A percentile compares a stretch with the other conserved stretches of the same genome.
Evolutionary conservation across 2,113 vertebrate species (phyloP).

Genomic region (Colistium nudipinnis): DNA sequence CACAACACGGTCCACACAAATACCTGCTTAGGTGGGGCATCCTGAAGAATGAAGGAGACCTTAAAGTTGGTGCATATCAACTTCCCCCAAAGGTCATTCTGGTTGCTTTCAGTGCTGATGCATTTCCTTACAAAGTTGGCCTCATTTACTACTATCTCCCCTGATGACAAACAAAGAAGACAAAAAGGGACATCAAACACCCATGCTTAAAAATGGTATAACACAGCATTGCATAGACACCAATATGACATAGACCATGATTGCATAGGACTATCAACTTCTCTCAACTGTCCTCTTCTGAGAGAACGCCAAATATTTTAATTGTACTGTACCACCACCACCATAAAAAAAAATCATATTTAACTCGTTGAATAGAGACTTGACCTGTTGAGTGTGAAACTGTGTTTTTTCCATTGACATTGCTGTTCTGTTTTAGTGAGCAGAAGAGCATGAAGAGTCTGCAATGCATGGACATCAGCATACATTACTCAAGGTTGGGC

Average conservation of each 20-base stretch:
- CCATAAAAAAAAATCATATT: slow-evolving; percentile 30
- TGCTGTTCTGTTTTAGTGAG: neutral
- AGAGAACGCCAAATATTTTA: too few relatives aligned
- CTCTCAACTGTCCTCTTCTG: too few relatives aligned
- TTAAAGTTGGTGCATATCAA: slow-evolving; percentile 99
- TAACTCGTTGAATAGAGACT: neutral
- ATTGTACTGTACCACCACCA: too few relatives aligned
- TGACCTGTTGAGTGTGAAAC: neutral
- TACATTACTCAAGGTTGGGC: neutral
- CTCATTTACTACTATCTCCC: slow-evolving; percentile 98
- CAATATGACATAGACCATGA: too few relatives aligned
- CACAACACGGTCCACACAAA: neutral
- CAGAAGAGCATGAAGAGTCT: too few relatives aligned
- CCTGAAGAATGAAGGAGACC: slow-evolving; percentile 95
- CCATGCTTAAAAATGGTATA: too few relatives aligned
- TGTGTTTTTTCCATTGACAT: neutral
- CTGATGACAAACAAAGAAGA: slow-evolving; percentile 74
- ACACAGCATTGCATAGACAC: too few relatives aligned
- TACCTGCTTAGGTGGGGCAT: slow-evolving; percentile 87
- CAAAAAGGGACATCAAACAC: neutral
- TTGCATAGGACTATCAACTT: neutral
- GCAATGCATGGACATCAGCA: too few relatives aligned
- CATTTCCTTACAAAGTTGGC: slow-evolving; percentile 98
- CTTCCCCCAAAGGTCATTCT: slow-evolving; percentile 95
- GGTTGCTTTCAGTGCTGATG: slow-evolving; percentile 89